Evolutionary conservation across 2,113 vertebrate genomes (phyloP).

Genomic region (Corythaixoides concolor): DNA sequence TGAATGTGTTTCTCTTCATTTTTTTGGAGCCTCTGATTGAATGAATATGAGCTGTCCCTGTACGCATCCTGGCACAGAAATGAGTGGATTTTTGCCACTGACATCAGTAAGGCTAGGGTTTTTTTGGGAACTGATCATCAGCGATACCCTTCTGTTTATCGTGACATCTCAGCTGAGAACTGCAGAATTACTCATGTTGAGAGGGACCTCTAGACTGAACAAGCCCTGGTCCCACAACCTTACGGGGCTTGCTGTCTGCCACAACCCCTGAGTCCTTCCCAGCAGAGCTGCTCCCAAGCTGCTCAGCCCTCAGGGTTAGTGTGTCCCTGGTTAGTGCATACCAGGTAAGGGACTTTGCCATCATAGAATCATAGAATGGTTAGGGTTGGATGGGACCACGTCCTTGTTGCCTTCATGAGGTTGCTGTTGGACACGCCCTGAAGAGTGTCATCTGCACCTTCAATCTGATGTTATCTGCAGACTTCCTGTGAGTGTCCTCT

Average conservation of each 20-base stretch:
- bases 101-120: neutral
- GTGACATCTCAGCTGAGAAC: neutral
- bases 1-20: neutral
- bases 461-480: neutral
- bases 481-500: neutral
- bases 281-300: neutral
- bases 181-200: neutral
- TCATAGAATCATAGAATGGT: no score
- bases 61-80: neutral
- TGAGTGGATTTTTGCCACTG: neutral
- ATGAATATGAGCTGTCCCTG: neutral
- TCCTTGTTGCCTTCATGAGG: neutral
- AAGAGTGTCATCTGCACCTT: neutral
- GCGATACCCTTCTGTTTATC: neutral
- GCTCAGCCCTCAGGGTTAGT: neutral
- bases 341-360: neutral
- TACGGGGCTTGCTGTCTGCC: neutral
- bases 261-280: rapidly evolving
- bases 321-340: neutral
- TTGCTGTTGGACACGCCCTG: neutral
- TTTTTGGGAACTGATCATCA: neutral
- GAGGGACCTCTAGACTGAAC: neutral
- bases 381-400: no score
- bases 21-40: neutral
- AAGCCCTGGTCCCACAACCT: neutral